Percentiles rank a stretch among this genome's conserved stretches.
Evolutionary conservation across 2,113 vertebrate species (phyloP).

Genomic region (Tretioscincus oriximinensis): DNA sequence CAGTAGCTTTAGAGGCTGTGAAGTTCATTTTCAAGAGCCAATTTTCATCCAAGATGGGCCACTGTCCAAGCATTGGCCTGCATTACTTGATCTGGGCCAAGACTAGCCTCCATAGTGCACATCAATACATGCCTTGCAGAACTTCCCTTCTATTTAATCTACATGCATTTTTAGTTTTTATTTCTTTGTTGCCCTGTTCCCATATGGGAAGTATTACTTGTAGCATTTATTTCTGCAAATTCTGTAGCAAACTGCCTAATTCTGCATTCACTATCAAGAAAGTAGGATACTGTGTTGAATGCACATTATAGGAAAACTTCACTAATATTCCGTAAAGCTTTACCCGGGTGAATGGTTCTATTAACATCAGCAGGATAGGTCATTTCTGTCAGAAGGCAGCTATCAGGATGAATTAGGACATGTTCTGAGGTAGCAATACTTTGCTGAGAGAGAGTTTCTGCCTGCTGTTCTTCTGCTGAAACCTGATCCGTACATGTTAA

Average conservation of each 20-base stretch:
- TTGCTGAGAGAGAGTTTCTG: background rate
- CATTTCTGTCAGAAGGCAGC: conserved; percentile 13
- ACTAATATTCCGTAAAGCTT: conserved; percentile 2
- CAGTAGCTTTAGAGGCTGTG: too few relatives aligned
- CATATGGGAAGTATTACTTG: background rate
- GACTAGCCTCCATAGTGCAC: too few relatives aligned
- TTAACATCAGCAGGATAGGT: conserved; percentile 20
- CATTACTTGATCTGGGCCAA: too few relatives aligned
- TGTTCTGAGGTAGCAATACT: background rate
- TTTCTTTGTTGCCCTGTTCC: background rate
- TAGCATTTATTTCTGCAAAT: background rate
- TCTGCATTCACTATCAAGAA: background rate
- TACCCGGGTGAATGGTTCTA: conserved; percentile 20
- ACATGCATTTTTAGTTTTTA: background rate
- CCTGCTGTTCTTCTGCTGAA: background rate
- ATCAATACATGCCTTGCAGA: too few relatives aligned
- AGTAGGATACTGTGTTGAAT: background rate
- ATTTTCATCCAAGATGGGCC: too few relatives aligned
- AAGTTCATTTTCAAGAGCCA: too few relatives aligned
- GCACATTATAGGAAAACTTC: background rate
- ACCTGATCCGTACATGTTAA: background rate
- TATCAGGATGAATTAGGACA: conserved; percentile 19
- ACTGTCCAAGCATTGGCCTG: too few relatives aligned
- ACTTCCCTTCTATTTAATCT: too few relatives aligned
- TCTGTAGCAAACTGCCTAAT: background rate